Evolutionary conservation across 2,113 vertebrate species (phyloP).

Genomic region (Rissa tridactyla): DNA sequence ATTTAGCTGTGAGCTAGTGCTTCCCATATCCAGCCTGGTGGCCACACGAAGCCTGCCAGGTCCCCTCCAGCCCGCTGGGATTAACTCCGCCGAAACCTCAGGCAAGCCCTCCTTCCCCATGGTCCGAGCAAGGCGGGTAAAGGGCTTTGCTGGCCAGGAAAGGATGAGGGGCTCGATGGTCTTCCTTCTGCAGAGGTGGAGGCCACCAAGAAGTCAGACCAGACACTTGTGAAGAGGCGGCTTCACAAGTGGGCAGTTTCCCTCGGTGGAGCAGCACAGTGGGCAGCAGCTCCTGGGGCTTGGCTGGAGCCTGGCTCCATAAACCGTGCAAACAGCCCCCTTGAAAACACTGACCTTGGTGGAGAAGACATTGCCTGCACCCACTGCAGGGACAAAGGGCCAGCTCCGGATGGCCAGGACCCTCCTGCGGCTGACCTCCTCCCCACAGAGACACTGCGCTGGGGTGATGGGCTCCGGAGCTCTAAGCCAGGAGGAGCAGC

Average conservation of each 20-base stretch:
- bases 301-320: background rate
- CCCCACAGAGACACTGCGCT: fast-evolving
- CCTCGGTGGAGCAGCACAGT: background rate
- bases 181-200: background rate
- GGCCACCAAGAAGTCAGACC: background rate
- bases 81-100: background rate
- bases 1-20: background rate
- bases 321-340: background rate
- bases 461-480: fast-evolving
- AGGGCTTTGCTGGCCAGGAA: background rate
- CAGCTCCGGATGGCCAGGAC: fast-evolving
- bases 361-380: background rate
- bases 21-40: background rate
- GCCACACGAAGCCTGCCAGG: background rate
- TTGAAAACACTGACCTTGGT: background rate
- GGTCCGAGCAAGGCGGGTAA: background rate
- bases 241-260: background rate
- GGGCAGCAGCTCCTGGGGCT: background rate
- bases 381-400: background rate
- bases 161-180: background rate
- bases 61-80: background rate
- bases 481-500: background rate
- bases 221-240: background rate
- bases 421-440: background rate
- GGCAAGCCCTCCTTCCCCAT: background rate